Conservation (phyloP, 2,797 vertebrate species). For the Gobionotothen gibberifrons region DNA sequence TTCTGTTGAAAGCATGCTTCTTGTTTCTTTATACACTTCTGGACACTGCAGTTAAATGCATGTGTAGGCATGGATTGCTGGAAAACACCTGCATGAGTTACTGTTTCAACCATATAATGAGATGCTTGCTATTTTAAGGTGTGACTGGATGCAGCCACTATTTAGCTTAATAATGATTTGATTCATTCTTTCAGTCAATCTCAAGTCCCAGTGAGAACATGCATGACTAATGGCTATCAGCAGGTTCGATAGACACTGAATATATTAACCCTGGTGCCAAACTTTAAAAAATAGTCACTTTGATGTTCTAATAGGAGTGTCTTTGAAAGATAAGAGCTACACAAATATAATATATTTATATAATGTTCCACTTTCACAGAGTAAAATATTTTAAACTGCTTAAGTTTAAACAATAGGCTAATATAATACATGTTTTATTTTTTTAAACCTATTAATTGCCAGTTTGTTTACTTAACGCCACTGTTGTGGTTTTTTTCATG, state of each 20-base stretch:
- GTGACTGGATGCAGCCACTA: not conserved
- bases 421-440: too few relatives aligned
- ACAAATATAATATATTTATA: too few relatives aligned
- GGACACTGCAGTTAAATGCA: not conserved
- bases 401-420: too few relatives aligned
- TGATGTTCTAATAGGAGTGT: too few relatives aligned
- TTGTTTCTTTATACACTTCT: not conserved
- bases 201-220: conserved; percentile 9
- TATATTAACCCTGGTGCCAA: not conserved
- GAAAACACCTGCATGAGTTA: not conserved
- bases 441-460: too few relatives aligned
- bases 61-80: not conserved
- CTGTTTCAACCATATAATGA: not conserved
- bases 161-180: conserved; percentile 17
- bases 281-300: too few relatives aligned
- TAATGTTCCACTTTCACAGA: too few relatives aligned
- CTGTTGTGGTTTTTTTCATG: too few relatives aligned
- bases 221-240: conserved; percentile 12
- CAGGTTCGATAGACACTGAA: conserved; percentile 1
- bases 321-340: too few relatives aligned
- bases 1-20: not conserved
- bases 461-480: too few relatives aligned
- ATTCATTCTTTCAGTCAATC: conserved; percentile 12
- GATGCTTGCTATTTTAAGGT: not conserved
- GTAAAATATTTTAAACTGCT: too few relatives aligned